phyloP scores from a whole-genome alignment of 2,113 vertebrate species.

The Pyxicephalus adspersus region DNA sequence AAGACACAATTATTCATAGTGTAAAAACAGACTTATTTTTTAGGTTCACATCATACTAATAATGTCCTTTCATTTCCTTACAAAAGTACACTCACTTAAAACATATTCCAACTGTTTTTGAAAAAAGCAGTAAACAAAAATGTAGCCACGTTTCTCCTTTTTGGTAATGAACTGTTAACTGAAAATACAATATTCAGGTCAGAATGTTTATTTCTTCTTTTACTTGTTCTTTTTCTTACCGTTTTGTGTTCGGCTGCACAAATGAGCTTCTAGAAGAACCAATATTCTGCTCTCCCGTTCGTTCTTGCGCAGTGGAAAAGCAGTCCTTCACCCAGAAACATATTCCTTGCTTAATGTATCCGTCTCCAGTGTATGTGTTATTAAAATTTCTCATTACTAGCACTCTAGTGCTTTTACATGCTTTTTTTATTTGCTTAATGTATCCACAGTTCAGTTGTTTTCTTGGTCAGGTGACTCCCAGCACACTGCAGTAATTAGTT shows the following conservation, averaged over 20 bases:
- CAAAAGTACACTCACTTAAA: too few relatives aligned
- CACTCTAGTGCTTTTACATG: constrained; percentile 44
- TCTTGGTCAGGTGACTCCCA: constrained; percentile 37
- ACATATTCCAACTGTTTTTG: too few relatives aligned
- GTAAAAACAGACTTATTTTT: too few relatives aligned
- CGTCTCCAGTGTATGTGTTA: constrained; percentile 23
- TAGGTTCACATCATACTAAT: too few relatives aligned
- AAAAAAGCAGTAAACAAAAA: too few relatives aligned
- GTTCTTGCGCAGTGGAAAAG: constrained; percentile 24
- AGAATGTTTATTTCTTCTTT: neutral
- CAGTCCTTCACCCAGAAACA: constrained; percentile 29
- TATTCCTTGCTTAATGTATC: constrained; percentile 28
- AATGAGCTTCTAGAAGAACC: constrained; percentile 13
- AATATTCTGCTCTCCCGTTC: constrained; percentile 7
- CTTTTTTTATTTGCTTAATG: constrained; percentile 41
- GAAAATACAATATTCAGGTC: too few relatives aligned
- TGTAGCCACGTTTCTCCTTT: too few relatives aligned
- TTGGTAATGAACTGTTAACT: too few relatives aligned
- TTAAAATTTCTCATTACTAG: constrained; percentile 43
- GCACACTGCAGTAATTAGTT: constrained; percentile 34
- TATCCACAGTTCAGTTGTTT: constrained; percentile 41
- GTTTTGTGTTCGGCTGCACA: constrained; percentile 3
- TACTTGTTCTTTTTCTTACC: neutral
- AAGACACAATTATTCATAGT: too few relatives aligned
- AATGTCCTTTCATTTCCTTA: too few relatives aligned